These are phyloP conservation scores for Idaea biselata DNA, from an alignment of 2,888 invertebrate genomes.

Conservation along the genomic window DNA sequence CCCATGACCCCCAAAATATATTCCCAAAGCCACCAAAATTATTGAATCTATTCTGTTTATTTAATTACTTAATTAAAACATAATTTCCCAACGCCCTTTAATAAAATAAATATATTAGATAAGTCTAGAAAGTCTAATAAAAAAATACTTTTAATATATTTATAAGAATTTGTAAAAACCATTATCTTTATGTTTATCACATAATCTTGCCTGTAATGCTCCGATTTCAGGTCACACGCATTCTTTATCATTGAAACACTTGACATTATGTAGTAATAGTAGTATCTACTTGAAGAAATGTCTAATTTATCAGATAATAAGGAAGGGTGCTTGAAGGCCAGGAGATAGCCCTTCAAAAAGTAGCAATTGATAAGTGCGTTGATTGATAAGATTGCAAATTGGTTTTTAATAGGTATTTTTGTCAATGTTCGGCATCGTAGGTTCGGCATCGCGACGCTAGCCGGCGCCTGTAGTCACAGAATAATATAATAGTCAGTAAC, in stretches of 20 bases:
- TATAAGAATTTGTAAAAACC: not conserved
- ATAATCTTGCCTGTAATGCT: not conserved
- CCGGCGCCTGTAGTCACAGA: conserved; percentile 25
- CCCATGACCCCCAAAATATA: too few species aligned
- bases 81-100: too few species aligned
- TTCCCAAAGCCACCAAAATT: not conserved
- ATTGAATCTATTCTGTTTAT: not conserved
- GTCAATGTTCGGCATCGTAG: conserved; percentile 44
- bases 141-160: not conserved
- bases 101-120: too few species aligned
- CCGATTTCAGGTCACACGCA: not conserved
- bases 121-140: not conserved
- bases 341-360: conserved; percentile 15
- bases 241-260: conserved; percentile 2
- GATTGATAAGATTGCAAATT: conserved; percentile 57
- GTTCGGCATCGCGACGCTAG: conserved; percentile 48
- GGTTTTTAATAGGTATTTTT: conserved; percentile 46
- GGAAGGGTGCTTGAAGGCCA: conserved; percentile 9
- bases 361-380: conserved; percentile 11
- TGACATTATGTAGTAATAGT: not conserved
- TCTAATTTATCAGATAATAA: conserved; percentile 2
- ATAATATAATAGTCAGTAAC: conserved; percentile 6
- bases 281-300: not conserved
- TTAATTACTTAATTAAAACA: too few species aligned
- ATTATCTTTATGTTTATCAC: not conserved